Evolutionary conservation across 1,140 invertebrate species (phyloP), one percentile per base, ranked within the genome.

Genomic region (Hydropsyche tenuis): DNA sequence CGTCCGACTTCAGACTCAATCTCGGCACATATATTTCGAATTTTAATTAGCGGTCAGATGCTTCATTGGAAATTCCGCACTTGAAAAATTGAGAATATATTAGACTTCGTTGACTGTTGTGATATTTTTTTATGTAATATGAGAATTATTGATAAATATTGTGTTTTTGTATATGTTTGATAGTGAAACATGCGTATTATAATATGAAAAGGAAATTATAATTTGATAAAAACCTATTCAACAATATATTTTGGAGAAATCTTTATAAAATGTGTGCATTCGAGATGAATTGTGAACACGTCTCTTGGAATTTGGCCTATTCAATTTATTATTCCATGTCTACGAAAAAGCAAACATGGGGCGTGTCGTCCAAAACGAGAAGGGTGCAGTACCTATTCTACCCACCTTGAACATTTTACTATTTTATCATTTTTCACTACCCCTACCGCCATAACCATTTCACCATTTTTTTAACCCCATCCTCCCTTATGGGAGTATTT

Each of bases 271-370:
- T 25, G 22, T 25, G 11, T 12, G 23, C n/a, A 60, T 60, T 60
- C 25, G 23, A 25, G n/a, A 20, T n/a, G 56, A 60, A 25, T 60
- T 25, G 56, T 25, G 23, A 60, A 60, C 23, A 53, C n/a, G 51
- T n/a, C 51, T 23, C 18, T 22, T 16, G 30, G 20, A 65, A 65
- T 65, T 65, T 18, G 56, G 16, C 63, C 30, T n/a, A 43, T 43
- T 45, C 63, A 65, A 65, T 65, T 65, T 65, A 16, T 65, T 65
- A 65, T 65, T 65, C 60, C 25, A 63, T 25, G 60, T 65, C 30
- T 37, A 30, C 63, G 23, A 12, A 22, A 9, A 16, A 51, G 16
- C 4, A 16, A 51, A 22, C 14, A 20, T 53, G 2, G 51, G 20
- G 51, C 7, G n/a, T 2, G 1, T 16, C 11, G n/a, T n/a, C n/a